A percentile compares a stretch with the other conserved stretches of the same genome.
These are phyloP conservation scores for Tenthredo scrophulariae DNA, from an alignment of 2,888 invertebrate genomes.

Conservation along the genomic window DNA sequence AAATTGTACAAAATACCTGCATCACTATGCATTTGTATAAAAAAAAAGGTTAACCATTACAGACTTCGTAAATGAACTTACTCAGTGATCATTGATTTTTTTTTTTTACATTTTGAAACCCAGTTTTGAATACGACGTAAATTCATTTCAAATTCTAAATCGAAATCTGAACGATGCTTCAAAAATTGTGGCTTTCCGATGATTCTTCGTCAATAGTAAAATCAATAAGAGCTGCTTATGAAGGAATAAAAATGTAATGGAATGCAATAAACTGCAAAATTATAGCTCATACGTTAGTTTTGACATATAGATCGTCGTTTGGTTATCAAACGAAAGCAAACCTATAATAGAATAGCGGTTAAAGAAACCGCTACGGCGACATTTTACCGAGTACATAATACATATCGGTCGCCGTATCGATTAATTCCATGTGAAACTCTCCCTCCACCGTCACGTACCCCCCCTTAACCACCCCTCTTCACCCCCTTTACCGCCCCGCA, in stretches of 20 bases:
- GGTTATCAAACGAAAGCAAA: background rate
- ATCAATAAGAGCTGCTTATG: background rate
- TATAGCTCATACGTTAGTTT: background rate
- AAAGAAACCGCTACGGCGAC: slow-evolving; percentile 32
- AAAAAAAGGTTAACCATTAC: background rate
- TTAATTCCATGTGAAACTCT: slow-evolving; percentile 77
- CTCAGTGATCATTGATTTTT: background rate
- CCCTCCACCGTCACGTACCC: slow-evolving; percentile 68
- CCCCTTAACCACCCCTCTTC: slow-evolving; percentile 28
- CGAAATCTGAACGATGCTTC: no score
- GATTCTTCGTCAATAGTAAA: background rate
- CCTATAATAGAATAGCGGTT: background rate
- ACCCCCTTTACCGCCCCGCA: slow-evolving; percentile 63
- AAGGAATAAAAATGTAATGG: background rate
- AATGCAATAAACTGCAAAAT: background rate
- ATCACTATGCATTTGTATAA: background rate
- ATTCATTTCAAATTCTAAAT: no score
- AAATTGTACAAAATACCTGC: no score
- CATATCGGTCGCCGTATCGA: slow-evolving; percentile 77
- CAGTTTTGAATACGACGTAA: no score
- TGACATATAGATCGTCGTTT: background rate
- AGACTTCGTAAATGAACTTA: background rate
- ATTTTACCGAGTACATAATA: slow-evolving; percentile 63
- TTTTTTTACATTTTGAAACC: background rate
- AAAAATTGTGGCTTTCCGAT: background rate